A percentile compares a stretch with the other conserved stretches of the same genome.
These are phyloP conservation scores for Corynorhinus townsendii DNA, from an alignment of 2,113 vertebrate genomes.

Conservation along the genomic window DNA sequence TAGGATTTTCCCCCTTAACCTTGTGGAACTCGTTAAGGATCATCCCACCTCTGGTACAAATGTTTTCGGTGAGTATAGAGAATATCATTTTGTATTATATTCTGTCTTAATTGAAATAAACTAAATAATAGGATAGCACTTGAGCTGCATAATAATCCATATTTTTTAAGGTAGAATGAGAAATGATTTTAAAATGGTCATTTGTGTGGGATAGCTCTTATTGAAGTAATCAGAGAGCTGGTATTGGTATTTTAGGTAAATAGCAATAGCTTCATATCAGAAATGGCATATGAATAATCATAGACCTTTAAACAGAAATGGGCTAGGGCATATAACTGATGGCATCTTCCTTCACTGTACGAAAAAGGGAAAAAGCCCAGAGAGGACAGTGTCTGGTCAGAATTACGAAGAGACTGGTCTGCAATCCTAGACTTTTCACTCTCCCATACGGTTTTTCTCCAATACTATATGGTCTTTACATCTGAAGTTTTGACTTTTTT, in stretches of 20 bases:
- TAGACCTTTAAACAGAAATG: not conserved
- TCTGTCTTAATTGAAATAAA: not conserved
- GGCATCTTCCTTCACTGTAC: not conserved
- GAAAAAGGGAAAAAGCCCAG: not conserved
- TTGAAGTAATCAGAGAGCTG: not conserved
- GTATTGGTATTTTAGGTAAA: not conserved
- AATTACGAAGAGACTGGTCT: not conserved
- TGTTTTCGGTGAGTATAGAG: constrained; percentile 56
- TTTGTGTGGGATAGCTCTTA: not conserved
- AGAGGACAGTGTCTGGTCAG: not conserved
- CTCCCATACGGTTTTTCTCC: not conserved
- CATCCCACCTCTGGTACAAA: constrained; percentile 76
- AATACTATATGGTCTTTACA: not conserved
- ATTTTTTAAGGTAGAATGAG: not conserved
- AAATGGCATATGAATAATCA: not conserved
- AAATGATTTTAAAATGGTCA: not conserved
- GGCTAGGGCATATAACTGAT: not conserved
- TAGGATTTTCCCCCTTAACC: constrained; percentile 94
- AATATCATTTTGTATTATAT: not conserved
- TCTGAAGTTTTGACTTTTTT: constrained; percentile 3
- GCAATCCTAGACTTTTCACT: not conserved
- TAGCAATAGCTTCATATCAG: not conserved
- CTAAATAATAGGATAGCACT: not conserved
- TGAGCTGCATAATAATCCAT: not conserved
- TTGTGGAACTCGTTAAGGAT: constrained; percentile 91